A percentile compares a stretch with the other conserved stretches of the same genome.
These are phyloP conservation scores for Electrona antarctica DNA, from an alignment of 2,113 vertebrate species.

Conservation along the genomic window DNA sequence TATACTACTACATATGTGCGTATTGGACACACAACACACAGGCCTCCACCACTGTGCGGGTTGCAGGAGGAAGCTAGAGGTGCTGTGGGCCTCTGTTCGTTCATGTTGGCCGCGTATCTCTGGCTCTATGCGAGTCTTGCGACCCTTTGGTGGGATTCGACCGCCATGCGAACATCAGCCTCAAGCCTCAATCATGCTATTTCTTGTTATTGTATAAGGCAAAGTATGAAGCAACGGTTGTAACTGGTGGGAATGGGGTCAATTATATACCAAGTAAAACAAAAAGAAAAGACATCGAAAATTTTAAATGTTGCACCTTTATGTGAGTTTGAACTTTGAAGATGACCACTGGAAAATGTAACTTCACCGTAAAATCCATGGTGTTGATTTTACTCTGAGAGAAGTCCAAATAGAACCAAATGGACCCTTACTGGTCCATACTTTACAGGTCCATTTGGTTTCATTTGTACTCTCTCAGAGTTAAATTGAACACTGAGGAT, in stretches of 20 bases:
- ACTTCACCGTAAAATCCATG: not conserved
- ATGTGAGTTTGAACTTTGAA: constrained; percentile 20
- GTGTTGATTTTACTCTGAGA: no score
- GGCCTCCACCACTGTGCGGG: constrained; percentile 15
- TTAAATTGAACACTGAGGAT: no score
- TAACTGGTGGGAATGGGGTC: not conserved
- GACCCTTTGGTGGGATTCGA: constrained; percentile 13
- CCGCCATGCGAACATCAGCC: constrained; percentile 16
- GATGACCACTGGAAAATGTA: constrained; percentile 3
- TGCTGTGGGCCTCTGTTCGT: not conserved
- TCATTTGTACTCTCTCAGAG: no score
- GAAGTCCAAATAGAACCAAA: no score
- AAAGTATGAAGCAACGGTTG: constrained; percentile 12
- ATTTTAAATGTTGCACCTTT: constrained; percentile 33
- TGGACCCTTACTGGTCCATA: no score
- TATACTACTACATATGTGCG: constrained; percentile 13
- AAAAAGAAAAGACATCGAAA: not conserved
- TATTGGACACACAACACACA: constrained; percentile 14
- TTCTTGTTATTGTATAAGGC: constrained; percentile 19
- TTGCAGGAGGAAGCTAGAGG: constrained; percentile 13
- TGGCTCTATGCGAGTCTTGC: constrained; percentile 37
- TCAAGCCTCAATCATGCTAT: constrained; percentile 22
- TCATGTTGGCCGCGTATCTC: not conserved
- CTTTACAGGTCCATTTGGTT: no score
- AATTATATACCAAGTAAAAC: constrained; percentile 33